phyloP scores from a whole-genome alignment of 1,140 invertebrate species.

The Elymnias hypermnestra region DNA sequence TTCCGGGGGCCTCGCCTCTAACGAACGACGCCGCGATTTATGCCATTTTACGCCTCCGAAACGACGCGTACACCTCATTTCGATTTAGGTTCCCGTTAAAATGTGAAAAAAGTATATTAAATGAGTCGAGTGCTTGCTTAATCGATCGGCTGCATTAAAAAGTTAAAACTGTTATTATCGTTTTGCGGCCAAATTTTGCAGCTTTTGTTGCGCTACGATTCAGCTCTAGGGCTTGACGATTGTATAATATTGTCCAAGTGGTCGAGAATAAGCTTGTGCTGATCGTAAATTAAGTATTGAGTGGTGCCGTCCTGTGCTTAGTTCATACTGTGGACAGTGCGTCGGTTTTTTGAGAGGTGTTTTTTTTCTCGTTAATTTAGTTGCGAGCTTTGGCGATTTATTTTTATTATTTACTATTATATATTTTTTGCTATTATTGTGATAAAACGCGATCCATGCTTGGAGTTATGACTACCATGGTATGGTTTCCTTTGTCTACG shows the following conservation, averaged over 20 bases:
- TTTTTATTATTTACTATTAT: slow-evolving; percentile 49
- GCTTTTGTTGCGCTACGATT: slow-evolving; percentile 56
- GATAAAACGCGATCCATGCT: slow-evolving; percentile 73
- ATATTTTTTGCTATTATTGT: slow-evolving; percentile 63
- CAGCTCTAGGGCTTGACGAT: slow-evolving; percentile 32
- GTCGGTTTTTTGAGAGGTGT: slow-evolving; percentile 58
- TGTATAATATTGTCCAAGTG: slow-evolving; percentile 37
- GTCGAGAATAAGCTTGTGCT: slow-evolving; percentile 32
- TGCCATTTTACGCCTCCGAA: slow-evolving; percentile 30
- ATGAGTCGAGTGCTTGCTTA: slow-evolving; percentile 49
- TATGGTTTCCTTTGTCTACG: slow-evolving; percentile 75
- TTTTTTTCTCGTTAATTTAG: slow-evolving; percentile 50
- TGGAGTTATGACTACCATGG: slow-evolving; percentile 76
- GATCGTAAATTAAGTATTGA: slow-evolving; percentile 36
- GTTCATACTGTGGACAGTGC: slow-evolving; percentile 64
- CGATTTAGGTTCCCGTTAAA: slow-evolving; percentile 27
- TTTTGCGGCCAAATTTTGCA: slow-evolving; percentile 53
- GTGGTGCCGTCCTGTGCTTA: slow-evolving; percentile 68
- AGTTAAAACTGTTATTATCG: slow-evolving; percentile 62
- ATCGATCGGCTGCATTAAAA: slow-evolving; percentile 72
- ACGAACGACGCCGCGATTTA: slow-evolving; percentile 49
- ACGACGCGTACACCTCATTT: slow-evolving; percentile 30
- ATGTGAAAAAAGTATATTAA: slow-evolving; percentile 40
- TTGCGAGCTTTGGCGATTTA: slow-evolving; percentile 59
- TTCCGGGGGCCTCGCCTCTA: slow-evolving; percentile 53